These are phyloP conservation scores for Dinomys branickii DNA, from an alignment of 2,113 vertebrate species.

Conservation along the genomic window DNA sequence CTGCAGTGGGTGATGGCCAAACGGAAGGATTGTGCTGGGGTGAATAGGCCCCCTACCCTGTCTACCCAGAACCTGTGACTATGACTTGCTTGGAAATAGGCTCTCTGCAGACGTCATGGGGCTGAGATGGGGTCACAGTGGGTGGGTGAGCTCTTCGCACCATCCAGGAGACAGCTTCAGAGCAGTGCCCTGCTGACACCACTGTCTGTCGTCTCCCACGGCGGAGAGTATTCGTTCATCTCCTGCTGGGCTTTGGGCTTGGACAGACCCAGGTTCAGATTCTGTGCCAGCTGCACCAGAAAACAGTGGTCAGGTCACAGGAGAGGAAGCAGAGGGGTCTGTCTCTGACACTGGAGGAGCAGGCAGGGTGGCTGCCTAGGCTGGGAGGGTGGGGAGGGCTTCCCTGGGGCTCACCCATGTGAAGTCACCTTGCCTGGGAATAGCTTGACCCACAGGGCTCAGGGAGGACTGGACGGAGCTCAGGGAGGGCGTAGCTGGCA, in stretches of 20 bases:
- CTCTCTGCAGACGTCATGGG: background rate
- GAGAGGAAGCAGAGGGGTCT: no score
- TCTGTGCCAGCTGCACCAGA: background rate
- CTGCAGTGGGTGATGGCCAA: rapidly evolving
- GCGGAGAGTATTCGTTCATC: background rate
- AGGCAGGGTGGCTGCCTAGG: rapidly evolving
- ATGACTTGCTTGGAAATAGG: background rate
- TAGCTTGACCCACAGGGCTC: background rate
- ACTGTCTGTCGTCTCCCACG: rapidly evolving
- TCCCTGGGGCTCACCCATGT: background rate
- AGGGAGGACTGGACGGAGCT: background rate
- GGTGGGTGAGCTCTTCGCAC: no score
- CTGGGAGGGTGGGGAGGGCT: background rate
- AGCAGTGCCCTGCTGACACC: background rate
- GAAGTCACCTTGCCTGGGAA: background rate
- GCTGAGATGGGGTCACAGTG: no score
- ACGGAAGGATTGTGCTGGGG: background rate
- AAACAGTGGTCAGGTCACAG: background rate
- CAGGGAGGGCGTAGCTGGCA: background rate
- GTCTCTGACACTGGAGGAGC: rapidly evolving
- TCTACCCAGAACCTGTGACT: background rate
- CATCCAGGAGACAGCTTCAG: background rate
- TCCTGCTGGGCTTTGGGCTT: background rate
- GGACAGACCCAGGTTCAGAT: background rate
- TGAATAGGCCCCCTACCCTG: no score